phyloP scores from a whole-genome alignment of 2,113 vertebrate genomes.

The Leiothrix lutea region DNA sequence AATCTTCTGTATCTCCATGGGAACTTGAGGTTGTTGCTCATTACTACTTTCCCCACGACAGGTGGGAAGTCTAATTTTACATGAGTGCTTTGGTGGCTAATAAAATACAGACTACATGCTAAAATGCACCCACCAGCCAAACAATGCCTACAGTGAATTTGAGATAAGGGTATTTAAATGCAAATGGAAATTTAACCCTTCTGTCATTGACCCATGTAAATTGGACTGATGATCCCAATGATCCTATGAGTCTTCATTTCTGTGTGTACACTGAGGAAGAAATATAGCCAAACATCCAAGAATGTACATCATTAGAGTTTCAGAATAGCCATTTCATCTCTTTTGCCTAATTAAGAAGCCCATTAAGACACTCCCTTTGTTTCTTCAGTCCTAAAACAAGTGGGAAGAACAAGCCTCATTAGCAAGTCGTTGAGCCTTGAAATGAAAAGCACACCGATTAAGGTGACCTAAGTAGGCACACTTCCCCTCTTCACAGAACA shows the following conservation, averaged over 20 bases:
- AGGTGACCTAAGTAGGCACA: neutral
- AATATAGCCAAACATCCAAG: neutral
- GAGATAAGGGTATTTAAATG: slow-evolving; percentile 65
- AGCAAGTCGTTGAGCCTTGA: neutral
- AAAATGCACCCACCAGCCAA: slow-evolving; percentile 51
- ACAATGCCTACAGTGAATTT: slow-evolving; percentile 34
- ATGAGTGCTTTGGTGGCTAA: slow-evolving; percentile 31
- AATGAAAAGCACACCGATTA: neutral
- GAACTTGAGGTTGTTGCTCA: neutral
- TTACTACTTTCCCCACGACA: fast-evolving
- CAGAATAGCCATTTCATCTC: neutral
- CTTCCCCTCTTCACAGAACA: neutral
- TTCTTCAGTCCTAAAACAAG: neutral
- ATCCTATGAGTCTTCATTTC: neutral
- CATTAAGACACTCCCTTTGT: neutral
- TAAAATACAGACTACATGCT: neutral
- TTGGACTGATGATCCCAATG: neutral
- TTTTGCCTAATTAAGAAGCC: neutral
- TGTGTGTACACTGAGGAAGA: neutral
- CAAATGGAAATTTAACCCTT: slow-evolving; percentile 24
- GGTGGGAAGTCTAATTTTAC: slow-evolving; percentile 24
- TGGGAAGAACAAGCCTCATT: neutral
- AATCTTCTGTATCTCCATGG: neutral
- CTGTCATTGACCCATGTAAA: slow-evolving; percentile 28
- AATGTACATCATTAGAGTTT: neutral